phyloP scores from a whole-genome alignment of 92 coral and sea anemone species.

The Actinernus sp. region DNA sequence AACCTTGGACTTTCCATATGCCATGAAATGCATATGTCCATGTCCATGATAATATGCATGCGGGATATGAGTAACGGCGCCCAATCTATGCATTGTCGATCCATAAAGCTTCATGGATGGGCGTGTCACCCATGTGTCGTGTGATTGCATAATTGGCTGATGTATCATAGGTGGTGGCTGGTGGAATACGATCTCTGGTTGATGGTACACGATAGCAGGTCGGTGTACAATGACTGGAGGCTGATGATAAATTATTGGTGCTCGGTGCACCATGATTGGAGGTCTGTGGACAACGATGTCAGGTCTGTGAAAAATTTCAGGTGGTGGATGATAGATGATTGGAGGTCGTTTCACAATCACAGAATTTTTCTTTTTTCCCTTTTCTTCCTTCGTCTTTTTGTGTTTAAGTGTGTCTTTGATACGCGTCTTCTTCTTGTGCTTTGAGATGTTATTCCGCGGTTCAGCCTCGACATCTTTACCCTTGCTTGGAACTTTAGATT shows the following conservation, averaged over 20 bases:
- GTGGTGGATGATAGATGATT: slow-evolving; percentile 95
- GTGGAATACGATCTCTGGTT: slow-evolving; percentile 86
- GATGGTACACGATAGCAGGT: slow-evolving; percentile 95
- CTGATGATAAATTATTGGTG: slow-evolving; percentile 94
- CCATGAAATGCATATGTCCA: slow-evolving; percentile 67
- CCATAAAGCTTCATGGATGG: slow-evolving; percentile 60
- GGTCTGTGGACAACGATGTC: slow-evolving; percentile 96
- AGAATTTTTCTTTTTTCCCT: slow-evolving; percentile 84
- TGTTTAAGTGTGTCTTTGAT: slow-evolving; percentile 43
- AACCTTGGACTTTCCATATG: slow-evolving; percentile 82
- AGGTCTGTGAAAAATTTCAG: slow-evolving; percentile 96
- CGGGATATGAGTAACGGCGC: slow-evolving; percentile 66
- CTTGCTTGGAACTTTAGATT: slow-evolving; percentile 67
- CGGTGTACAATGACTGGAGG: slow-evolving; percentile 95
- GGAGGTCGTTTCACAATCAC: slow-evolving; percentile 93
- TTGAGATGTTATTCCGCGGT: slow-evolving; percentile 55
- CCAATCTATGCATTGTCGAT: slow-evolving; percentile 62
- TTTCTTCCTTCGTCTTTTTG: slow-evolving; percentile 60
- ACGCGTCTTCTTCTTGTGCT: slow-evolving; percentile 40
- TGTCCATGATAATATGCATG: slow-evolving; percentile 77
- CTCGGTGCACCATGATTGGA: slow-evolving; percentile 94
- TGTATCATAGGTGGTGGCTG: slow-evolving; percentile 88
- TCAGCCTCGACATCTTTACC: slow-evolving; percentile 42
- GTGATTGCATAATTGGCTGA: slow-evolving; percentile 82
- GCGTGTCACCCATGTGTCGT: slow-evolving; percentile 80